A percentile compares a stretch with the other conserved stretches of the same genome.
phyloP scores from a whole-genome alignment of 2,113 vertebrate genomes.

The Ammodytes dubius region DNA sequence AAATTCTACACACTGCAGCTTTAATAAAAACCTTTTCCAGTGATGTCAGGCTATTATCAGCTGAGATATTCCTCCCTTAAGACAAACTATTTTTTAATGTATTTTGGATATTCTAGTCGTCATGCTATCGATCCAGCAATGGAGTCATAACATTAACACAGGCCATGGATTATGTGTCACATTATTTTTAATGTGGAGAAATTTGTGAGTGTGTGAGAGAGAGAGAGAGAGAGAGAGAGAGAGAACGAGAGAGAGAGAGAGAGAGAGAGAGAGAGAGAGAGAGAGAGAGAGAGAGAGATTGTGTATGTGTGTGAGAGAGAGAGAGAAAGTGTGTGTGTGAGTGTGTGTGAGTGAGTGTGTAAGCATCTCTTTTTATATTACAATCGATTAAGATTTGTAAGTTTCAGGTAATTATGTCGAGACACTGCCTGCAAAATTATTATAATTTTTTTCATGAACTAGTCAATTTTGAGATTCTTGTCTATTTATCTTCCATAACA shows the following conservation, averaged over 20 bases:
- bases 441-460: too few relatives aligned
- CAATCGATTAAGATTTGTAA: slow-evolving; percentile 53
- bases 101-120: slow-evolving; percentile 1
- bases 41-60: background rate
- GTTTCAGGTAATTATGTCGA: slow-evolving; percentile 45
- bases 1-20: background rate
- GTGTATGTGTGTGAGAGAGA: too few relatives aligned
- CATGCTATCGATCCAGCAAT: slow-evolving; percentile 11
- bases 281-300: too few relatives aligned
- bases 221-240: background rate
- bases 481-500: too few relatives aligned
- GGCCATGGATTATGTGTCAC: slow-evolving; percentile 48
- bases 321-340: too few relatives aligned
- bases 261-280: background rate
- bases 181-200: slow-evolving; percentile 48
- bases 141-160: slow-evolving; percentile 24
- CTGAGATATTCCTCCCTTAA: slow-evolving; percentile 12
- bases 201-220: slow-evolving; percentile 5
- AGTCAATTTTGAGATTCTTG: too few relatives aligned
- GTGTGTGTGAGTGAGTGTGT: too few relatives aligned
- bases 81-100: background rate
- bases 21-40: background rate
- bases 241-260: background rate
- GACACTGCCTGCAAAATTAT: background rate
- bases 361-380: slow-evolving; percentile 12